Evolutionary conservation across 2,113 vertebrate genomes (phyloP).

Genomic region (Myrmecophaga tridactyla): DNA sequence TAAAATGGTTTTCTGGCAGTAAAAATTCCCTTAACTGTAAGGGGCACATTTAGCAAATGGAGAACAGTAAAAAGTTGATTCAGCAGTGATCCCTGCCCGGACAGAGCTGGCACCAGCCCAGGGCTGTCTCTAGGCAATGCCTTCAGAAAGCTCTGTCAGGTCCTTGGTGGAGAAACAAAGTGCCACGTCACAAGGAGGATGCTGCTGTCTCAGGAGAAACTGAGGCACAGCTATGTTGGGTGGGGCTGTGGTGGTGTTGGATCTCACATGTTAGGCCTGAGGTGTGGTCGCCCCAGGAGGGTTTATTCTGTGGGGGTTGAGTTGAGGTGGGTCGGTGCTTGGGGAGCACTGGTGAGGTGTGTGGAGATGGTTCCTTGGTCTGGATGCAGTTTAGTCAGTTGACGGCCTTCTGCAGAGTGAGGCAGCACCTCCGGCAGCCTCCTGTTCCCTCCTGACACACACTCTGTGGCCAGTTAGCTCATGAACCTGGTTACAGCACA

Average conservation of each 20-base stretch:
- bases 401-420: not conserved
- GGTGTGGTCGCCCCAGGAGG: not conserved
- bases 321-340: not conserved
- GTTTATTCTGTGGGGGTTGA: not conserved
- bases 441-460: not conserved
- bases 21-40: not conserved
- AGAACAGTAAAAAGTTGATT: not conserved
- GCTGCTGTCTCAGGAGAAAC: rapidly evolving
- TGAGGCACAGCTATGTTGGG: too few species aligned
- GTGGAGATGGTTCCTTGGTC: not conserved
- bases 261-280: rapidly evolving
- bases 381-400: not conserved
- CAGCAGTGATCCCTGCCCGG: not conserved
- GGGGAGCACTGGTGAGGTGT: not conserved
- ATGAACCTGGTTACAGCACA: not conserved
- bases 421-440: not conserved
- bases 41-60: constrained; percentile 14
- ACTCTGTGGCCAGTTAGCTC: not conserved
- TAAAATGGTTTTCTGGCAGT: not conserved
- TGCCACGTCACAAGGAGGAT: rapidly evolving
- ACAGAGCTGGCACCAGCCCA: not conserved
- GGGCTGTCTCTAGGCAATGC: too few species aligned
- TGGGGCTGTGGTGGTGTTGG: not conserved
- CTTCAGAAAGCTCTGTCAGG: not conserved
- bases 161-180: not conserved